Evolutionary conservation across 2,888 invertebrate species (phyloP), one percentile per base, ranked within the genome.

Genomic region (Eutolmus rufibarbis): DNA sequence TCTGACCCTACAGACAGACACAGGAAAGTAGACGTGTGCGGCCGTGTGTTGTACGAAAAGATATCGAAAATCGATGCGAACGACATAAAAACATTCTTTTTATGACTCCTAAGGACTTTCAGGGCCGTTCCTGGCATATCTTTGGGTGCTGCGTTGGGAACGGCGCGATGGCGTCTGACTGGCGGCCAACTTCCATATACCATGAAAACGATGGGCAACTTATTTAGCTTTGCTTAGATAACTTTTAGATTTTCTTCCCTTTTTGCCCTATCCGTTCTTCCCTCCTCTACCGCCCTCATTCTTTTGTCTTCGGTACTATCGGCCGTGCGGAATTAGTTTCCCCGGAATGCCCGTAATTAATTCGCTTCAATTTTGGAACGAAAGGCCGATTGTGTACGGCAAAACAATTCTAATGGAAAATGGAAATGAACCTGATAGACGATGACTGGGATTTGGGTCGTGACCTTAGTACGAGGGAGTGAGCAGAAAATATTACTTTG

Each of bases 11-110:
- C 23, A 43, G 16, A 19, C 19, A 74, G 19, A 28, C 74, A 66
- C 40, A 28, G 40, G 2, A 79, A 4, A 79, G 79, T 16, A 19
- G 66, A 66, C 66, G 66, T 66, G 28, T 81, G 81, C 31, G 56
- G 19, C n/a, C 56, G 56, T 51, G 81, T 51, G 81, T n/a, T 37
- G 34, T 56, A 56, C 34, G 37, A 16, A 51, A 84, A 84, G 66
- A 84, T 84, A 84, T 84, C 66, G 84, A 84, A 84, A 84, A 84
- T 84, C 84, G 84, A 84, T 84, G 37, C 43, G 31, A 57, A 57
- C 57, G 84, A 43, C 84, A 74, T 66, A 84, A 84, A 84, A 84
- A 40, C 31, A 46, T 46, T 66, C 34, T 84, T 74, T 84, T 84
- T 84, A 84, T 66, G 84, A 84, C 66, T 84, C 66, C 66, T 84